Conservation (phyloP, 2,113 vertebrate species). For the Pan paniscus region DNA sequence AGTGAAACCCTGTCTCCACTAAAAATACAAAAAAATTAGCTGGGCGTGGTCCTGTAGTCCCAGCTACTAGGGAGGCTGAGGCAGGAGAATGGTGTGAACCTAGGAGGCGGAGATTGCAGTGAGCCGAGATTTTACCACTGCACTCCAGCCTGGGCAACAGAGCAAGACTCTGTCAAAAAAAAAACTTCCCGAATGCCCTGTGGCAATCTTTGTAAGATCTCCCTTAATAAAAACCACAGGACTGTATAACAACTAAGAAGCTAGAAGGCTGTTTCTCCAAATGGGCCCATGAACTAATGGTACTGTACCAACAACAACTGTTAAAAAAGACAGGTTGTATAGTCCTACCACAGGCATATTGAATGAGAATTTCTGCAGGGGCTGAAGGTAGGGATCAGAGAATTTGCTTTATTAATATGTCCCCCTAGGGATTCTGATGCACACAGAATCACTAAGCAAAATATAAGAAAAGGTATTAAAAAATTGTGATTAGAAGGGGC, state of each 20-base stretch:
- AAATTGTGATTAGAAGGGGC: background rate
- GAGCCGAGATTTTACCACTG: no score
- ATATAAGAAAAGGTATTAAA: background rate
- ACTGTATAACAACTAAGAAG: background rate
- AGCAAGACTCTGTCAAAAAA: no score
- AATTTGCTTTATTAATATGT: background rate
- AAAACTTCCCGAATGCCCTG: background rate
- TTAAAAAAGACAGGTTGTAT: background rate
- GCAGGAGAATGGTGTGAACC: no score
- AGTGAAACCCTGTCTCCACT: no score
- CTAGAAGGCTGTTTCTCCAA: background rate
- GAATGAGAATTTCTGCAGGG: background rate
- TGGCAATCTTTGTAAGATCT: background rate
- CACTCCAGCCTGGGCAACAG: no score
- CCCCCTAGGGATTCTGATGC: background rate
- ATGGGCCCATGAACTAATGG: background rate
- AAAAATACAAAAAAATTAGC: no score
- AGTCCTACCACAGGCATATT: no score
- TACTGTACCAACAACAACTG: background rate
- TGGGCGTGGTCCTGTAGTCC: no score
- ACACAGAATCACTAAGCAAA: background rate
- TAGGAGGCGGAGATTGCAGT: no score
- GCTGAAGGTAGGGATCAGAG: background rate
- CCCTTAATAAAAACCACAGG: background rate
- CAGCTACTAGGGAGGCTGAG: no score